Evolutionary conservation across 2,888 invertebrate species (phyloP).

Genomic region (Tupiocoris notatus): DNA sequence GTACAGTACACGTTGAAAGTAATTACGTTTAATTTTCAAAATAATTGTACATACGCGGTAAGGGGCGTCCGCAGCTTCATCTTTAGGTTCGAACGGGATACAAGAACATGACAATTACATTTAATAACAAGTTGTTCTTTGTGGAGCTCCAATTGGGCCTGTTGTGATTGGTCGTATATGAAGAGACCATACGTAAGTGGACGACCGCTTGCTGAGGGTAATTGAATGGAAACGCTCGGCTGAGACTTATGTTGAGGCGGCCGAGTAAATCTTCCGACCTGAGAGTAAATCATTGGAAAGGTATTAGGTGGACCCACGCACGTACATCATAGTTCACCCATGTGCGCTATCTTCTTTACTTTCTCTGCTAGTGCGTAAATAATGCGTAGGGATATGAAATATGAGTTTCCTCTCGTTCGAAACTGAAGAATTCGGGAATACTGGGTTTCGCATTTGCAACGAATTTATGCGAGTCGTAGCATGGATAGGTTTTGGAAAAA

Average conservation of each 20-base stretch:
- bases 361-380: conserved; percentile 9
- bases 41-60: conserved; percentile 29
- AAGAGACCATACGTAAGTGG: conserved; percentile 32
- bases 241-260: not conserved
- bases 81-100: not conserved
- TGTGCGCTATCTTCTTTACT: not conserved
- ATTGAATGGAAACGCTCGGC: conserved; percentile 39
- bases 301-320: conserved; percentile 19
- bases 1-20: conserved; percentile 24
- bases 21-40: conserved; percentile 40
- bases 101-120: conserved; percentile 32
- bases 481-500: too few relatives aligned
- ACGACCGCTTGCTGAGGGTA: conserved; percentile 20
- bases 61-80: too few relatives aligned
- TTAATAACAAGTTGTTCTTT: conserved; percentile 42
- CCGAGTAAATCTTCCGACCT: conserved; percentile 22
- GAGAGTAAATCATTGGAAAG: conserved; percentile 34
- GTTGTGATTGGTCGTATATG: conserved; percentile 2
- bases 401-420: too few relatives aligned
- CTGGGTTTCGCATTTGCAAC: too few relatives aligned
- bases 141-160: conserved; percentile 30
- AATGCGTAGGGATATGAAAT: conserved; percentile 24
- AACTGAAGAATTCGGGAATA: too few relatives aligned
- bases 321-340: conserved; percentile 37
- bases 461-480: too few relatives aligned